A percentile compares a stretch with the other conserved stretches of the same genome.
phyloP scores from a whole-genome alignment of 2,113 vertebrate genomes.

The Mohoua ochrocephala region DNA sequence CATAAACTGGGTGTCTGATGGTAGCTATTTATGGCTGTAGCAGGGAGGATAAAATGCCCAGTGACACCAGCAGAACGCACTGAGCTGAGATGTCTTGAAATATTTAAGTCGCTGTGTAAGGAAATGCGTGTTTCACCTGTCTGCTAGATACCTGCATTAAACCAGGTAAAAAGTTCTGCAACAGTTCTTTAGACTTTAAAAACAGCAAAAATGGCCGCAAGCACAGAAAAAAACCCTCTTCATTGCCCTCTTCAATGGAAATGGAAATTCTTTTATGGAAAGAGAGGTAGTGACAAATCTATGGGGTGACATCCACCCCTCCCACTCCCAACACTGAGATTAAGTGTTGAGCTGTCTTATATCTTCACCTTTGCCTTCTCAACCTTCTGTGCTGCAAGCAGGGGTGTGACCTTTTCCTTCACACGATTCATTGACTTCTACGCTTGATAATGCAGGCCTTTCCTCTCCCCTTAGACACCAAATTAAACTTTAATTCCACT shows the following conservation, averaged over 20 bases:
- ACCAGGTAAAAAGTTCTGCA: background rate
- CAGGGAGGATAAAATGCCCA: background rate
- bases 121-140: background rate
- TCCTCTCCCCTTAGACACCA: constrained; percentile 45
- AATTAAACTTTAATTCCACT: constrained; percentile 62
- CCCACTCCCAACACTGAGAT: background rate
- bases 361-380: background rate
- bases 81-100: background rate
- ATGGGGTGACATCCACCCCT: background rate
- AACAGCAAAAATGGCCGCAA: background rate
- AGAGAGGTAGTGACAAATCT: background rate
- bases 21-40: background rate
- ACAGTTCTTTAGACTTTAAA: background rate
- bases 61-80: background rate
- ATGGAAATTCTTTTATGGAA: background rate
- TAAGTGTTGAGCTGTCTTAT: background rate
- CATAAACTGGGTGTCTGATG: background rate
- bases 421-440: background rate
- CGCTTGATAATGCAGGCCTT: background rate
- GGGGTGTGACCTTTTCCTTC: background rate
- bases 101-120: background rate
- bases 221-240: background rate
- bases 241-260: background rate
- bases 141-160: background rate
- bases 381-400: background rate